Base-by-base conservation (phyloP, 2,888 invertebrate species). In the Acanthosepion lycidas region DNA sequence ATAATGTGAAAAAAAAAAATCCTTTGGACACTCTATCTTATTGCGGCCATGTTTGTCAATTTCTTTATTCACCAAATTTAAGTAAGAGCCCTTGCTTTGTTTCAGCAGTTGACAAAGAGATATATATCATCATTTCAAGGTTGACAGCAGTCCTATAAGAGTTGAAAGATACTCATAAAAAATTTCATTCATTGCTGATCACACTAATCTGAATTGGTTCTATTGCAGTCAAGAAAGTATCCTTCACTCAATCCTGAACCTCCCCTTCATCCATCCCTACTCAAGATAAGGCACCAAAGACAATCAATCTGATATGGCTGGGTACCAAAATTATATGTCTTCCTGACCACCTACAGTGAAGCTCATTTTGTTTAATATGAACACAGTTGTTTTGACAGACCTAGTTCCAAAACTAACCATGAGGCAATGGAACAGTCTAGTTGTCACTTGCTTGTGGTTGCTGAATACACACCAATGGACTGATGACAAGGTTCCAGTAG, bases 311-410 rank as follows among this genome's bases (percentile, higher is more conserved):
- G 78, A 78, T 78, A 78, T 33, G 78, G n/a, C 78, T 78, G 78
- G 78, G 78, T 78, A 78, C 78, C 78, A 78, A 78, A 78, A 78
- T 78, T 78, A 78, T 64, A 64, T n/a, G 78, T 78, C 78, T 78
- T 78, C 78, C 78, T 78, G 78, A n/a, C 78, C 78, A 78, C 78
- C 78, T 78, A 33, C 78, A 78, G 78, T 12, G n/a, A n/a, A 33
- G 78, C 78, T 78, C 78, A n/a, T 78, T 78, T 78, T 78, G n/a
- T 78, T 78, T 78, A 78, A 78, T 78, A n/a, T 15, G n/a, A 9
- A 33, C 33, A 33, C 78, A 78, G 33, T 78, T 18, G 15, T 78
- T 78, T 78, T 78, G 78, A 78, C 78, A 78, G n/a, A n/a, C 78
- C n/a, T 78, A 12, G 78, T 78, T 78, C 78, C 78, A 78, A n/a